Base-by-base conservation (phyloP, 2,113 vertebrate genomes). In the Petaurus breviceps region DNA sequence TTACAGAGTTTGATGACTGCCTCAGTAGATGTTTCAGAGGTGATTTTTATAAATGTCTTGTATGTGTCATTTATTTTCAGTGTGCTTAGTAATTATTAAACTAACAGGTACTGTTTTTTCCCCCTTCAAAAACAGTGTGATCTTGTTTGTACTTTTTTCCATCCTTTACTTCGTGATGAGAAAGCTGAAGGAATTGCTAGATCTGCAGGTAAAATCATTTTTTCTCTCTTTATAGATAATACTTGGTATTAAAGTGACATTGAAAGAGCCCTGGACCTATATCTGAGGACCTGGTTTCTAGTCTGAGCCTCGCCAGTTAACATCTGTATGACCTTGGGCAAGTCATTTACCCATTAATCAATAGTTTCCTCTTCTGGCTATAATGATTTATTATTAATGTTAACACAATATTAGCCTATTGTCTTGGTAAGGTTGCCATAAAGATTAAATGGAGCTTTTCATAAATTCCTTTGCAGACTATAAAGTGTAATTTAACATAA, bases 101-200 rank as follows among this genome's bases (percentile, higher is more conserved):
- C 96, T 98, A 98, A 98, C 91, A 3, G 93, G n/a, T 93, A 96
- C 10, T 1, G 98, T 98, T 97, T 97, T 94, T 95, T 98, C 97
- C 92, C 52, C 90, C 12, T 97, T 97, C 96, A 97, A 97, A 97
- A 96, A 53, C 96, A 99, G 99, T 99, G 99, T 98, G 99, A 99
- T 98, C 99, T 99, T 97, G 98, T 99, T 98, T 99, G 99, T 98
- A 99, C 99, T 8, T 99, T 99, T 98, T 99, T 99, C 98, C 99
- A 99, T 98, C 99, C 99, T 3, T 99, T 99, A 97, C 99, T 99
- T 92, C 99, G 99, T 94, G 99, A 99, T 98, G 99, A 99, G 77
- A 99, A 99, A 98, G 99, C 99, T 5, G 99, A 99, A 97, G 99
- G 99, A 97, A 98, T 99, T 95, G 97, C 99, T 94, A 99, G 98